These are phyloP conservation scores for Myiotriccus ornatus DNA, from an alignment of 2,797 vertebrate genomes.

Conservation along the genomic window DNA sequence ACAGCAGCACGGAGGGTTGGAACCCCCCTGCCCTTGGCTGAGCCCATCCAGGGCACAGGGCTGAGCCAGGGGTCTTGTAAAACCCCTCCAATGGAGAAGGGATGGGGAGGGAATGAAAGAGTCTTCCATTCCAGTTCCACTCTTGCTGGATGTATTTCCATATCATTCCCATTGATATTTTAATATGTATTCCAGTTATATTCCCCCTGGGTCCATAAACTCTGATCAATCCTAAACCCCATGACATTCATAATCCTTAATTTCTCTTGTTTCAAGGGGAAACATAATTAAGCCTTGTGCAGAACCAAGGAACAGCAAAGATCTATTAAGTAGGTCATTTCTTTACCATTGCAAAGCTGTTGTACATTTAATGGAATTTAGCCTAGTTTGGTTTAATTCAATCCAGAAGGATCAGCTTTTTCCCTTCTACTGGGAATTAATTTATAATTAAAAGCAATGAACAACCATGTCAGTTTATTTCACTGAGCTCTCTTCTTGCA, in stretches of 20 bases:
- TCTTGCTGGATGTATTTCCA: background rate
- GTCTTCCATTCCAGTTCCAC: background rate
- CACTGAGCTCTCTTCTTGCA: background rate
- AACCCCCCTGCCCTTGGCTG: background rate
- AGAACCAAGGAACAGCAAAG: conserved; percentile 38
- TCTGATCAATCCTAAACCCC: conserved; percentile 16
- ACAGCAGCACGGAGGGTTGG: background rate
- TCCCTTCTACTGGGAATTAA: conserved; percentile 47
- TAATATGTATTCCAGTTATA: background rate
- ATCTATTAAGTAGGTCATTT: conserved; percentile 52
- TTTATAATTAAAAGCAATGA: conserved; percentile 61
- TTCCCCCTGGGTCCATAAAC: background rate
- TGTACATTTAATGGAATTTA: conserved; percentile 54
- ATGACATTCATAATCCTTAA: conserved; percentile 19
- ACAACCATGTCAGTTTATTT: background rate
- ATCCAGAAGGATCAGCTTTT: conserved; percentile 31
- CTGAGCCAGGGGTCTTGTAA: background rate
- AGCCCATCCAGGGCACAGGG: background rate
- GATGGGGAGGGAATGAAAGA: background rate
- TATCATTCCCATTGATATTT: background rate
- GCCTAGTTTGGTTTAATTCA: conserved; percentile 54
- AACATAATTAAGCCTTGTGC: conserved; percentile 54
- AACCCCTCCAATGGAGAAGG: background rate
- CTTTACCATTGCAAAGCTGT: conserved; percentile 38
- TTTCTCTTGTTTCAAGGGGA: conserved; percentile 49